These are phyloP conservation scores for Ferdinandea cuprea DNA, from an alignment of 2,888 invertebrate species.

Conservation along the genomic window DNA sequence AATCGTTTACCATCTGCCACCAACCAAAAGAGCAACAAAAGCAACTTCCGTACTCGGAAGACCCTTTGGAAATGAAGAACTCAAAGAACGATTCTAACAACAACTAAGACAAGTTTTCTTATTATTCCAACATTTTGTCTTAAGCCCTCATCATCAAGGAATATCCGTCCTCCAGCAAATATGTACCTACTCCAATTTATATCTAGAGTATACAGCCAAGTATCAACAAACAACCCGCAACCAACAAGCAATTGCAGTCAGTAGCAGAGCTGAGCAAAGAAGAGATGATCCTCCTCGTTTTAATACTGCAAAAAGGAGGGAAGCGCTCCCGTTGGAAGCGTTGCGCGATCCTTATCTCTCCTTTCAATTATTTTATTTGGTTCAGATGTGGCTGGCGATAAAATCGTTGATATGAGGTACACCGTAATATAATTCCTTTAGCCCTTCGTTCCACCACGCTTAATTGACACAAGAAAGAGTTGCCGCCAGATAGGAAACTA, in stretches of 20 bases:
- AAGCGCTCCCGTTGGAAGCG: constrained; percentile 72
- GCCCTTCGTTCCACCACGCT: constrained; percentile 76
- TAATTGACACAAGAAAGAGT: constrained; percentile 83
- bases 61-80: no score
- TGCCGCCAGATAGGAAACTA: constrained; percentile 78
- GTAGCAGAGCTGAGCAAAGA: background rate
- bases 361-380: constrained; percentile 83
- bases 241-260: background rate
- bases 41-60: no score
- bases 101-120: background rate
- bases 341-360: constrained; percentile 81
- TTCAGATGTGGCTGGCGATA: constrained; percentile 82
- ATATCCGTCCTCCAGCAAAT: constrained; percentile 15
- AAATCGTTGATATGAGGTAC: constrained; percentile 81
- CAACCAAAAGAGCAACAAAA: no score
- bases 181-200: background rate
- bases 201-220: constrained; percentile 4
- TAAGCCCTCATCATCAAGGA: background rate
- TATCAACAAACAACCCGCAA: constrained; percentile 26
- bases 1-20: no score
- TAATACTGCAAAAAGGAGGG: constrained; percentile 57
- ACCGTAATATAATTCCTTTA: constrained; percentile 78
- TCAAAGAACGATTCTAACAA: no score
- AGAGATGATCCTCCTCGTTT: constrained; percentile 30
- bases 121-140: constrained; percentile 16